Conservation (phyloP, 2,888 invertebrate genomes). For the Eudasyphora cyanicolor region DNA sequence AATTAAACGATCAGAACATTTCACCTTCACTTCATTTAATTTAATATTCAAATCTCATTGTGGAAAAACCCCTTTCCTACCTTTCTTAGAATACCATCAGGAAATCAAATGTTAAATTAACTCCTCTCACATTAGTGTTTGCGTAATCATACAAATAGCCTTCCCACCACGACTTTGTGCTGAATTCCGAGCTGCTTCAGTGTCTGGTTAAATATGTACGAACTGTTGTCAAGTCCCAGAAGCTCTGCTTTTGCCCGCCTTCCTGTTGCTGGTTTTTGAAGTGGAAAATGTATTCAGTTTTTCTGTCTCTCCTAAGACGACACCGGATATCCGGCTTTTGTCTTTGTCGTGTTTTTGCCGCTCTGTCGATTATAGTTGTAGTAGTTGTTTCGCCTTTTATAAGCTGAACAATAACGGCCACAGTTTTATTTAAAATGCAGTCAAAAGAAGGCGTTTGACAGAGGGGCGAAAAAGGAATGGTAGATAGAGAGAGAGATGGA, state of each 20-base stretch:
- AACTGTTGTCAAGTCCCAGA: slow-evolving; percentile 25
- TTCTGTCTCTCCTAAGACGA: slow-evolving; percentile 43
- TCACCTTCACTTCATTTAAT: too few species aligned
- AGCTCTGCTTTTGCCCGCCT: slow-evolving; percentile 27
- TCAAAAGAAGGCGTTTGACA: slow-evolving; percentile 1
- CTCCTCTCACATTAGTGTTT: not conserved
- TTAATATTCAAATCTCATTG: too few species aligned
- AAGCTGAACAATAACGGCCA: slow-evolving; percentile 49
- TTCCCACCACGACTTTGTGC: not conserved
- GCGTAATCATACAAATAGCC: slow-evolving; percentile 44
- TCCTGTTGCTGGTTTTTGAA: slow-evolving; percentile 31
- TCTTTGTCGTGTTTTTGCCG: slow-evolving; percentile 40
- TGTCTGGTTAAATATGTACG: slow-evolving; percentile 56
- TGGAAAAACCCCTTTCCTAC: too few species aligned
- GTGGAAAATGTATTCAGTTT: slow-evolving; percentile 58
- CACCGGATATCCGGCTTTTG: slow-evolving; percentile 63
- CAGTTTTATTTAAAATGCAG: slow-evolving; percentile 49
- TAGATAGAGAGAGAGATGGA: too few species aligned
- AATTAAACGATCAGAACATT: too few species aligned
- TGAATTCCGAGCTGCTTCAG: not conserved
- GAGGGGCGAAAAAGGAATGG: not conserved
- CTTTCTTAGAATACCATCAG: not conserved
- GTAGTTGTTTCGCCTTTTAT: slow-evolving; percentile 45
- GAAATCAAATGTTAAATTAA: slow-evolving; percentile 27
- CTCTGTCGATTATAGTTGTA: not conserved